Base-by-base conservation (phyloP, 92 coral and sea anemone species). In the Virgularia gustaviana region DNA sequence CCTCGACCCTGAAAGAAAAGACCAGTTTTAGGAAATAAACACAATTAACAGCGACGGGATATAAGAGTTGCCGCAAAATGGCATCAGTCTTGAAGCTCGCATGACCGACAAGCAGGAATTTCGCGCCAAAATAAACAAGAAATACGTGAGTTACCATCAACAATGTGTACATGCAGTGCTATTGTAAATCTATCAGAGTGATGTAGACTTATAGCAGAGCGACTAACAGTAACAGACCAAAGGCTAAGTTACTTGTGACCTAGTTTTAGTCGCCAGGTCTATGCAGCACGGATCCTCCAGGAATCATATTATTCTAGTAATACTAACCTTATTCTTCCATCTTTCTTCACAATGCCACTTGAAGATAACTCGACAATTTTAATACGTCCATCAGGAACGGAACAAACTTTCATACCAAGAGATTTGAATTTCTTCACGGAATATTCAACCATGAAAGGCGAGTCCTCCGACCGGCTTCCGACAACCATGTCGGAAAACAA, bases 311-410 rank as follows among this genome's bases (percentile, higher is more conserved):
- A n/a, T n/a, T n/a, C n/a, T n/a, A n/a, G n/a, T 25, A 36, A 20
- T 22, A 13, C 36, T 28, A 57, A 90, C 96, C 95, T 90, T 57
- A 94, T 83, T 36, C 88, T 87, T 6, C 90, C 99, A 60, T 94
- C 95, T 78, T 87, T 94, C 65, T 89, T 96, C 52, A 89, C 83
- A 56, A 94, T 74, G 41, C 99, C 99, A 83, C 83, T 83, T 15
- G 90, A 71, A 8, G 90, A 79, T 32, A 94, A 81, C 36, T 89
- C 90, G 20, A 86, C 35, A 34, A 94, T 86, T 8, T 71, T 34
- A 45, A 83, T 65, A 29, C 76, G 78, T 42, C 94, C 89, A 13
- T 83, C 80, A 36, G 55, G 49, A 59, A 83, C 78, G 8, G 70
- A 38, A 38, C 81, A 70, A 36, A 85, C 81, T 47, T 79, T 85